A percentile compares a stretch with the other conserved stretches of the same genome.
Conservation (phyloP, 1,140 invertebrate genomes). For the Listronotus oregonensis region DNA sequence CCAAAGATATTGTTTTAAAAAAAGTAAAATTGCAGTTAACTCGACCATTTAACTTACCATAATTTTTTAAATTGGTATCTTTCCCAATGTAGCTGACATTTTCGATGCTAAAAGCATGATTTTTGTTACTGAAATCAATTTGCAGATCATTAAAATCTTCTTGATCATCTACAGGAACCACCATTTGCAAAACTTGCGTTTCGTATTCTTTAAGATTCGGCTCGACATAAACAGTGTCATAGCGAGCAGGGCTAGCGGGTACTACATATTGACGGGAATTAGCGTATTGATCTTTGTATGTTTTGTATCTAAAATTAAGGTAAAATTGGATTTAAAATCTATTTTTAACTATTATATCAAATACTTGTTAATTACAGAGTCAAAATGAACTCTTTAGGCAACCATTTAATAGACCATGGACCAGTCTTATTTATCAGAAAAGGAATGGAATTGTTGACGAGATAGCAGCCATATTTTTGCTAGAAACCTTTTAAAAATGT, state of each 20-base stretch:
- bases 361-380: not conserved
- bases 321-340: conserved; percentile 5
- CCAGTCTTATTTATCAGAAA: too few species aligned
- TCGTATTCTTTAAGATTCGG: conserved; percentile 82
- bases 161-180: conserved; percentile 78
- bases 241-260: conserved; percentile 64
- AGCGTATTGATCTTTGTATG: conserved; percentile 78
- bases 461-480: too few species aligned
- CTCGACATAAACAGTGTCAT: conserved; percentile 80
- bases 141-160: conserved; percentile 78
- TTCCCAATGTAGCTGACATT: conserved; percentile 85
- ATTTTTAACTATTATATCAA: not conserved
- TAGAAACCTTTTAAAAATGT: too few species aligned
- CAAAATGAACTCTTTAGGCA: too few species aligned
- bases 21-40: too few species aligned
- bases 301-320: conserved; percentile 68
- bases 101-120: conserved; percentile 83
- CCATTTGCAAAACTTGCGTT: conserved; percentile 88
- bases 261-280: conserved; percentile 67
- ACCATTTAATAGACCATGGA: too few species aligned
- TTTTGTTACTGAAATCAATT: conserved; percentile 84
- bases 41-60: conserved; percentile 46
- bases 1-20: too few species aligned
- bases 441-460: too few species aligned
- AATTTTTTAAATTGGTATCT: conserved; percentile 64